These are phyloP conservation scores for Xyliphius kryptos DNA, from an alignment of 2,113 vertebrate species.

Conservation along the genomic window DNA sequence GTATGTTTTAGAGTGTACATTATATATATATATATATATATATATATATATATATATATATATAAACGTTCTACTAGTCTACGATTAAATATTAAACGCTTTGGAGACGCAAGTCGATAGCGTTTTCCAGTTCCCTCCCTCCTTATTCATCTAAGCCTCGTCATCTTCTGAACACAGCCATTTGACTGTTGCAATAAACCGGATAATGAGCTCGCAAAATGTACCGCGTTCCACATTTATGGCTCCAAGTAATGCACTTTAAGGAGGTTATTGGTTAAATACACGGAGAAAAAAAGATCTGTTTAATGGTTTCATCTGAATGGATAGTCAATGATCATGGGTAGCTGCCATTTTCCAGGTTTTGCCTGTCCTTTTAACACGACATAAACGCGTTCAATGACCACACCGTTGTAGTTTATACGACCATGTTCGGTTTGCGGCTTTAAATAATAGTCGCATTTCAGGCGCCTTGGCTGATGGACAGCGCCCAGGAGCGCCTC, in stretches of 20 bases:
- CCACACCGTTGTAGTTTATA: background rate
- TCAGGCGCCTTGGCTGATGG: constrained; percentile 72
- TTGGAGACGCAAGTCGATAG: too few relatives aligned
- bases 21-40: too few relatives aligned
- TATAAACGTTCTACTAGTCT: too few relatives aligned
- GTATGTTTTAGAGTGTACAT: too few relatives aligned
- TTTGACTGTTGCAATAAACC: too few relatives aligned
- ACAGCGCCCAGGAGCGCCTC: constrained; percentile 73
- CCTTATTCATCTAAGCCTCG: too few relatives aligned
- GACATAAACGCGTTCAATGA: too few relatives aligned
- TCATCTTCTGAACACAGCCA: too few relatives aligned
- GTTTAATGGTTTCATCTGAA: background rate
- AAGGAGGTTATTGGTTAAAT: background rate
- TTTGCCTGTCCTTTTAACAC: too few relatives aligned
- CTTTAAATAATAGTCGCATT: constrained; percentile 43
- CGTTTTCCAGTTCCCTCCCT: too few relatives aligned
- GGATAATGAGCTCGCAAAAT: background rate
- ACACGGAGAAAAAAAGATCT: background rate
- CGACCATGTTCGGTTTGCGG: background rate
- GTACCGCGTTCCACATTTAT: background rate
- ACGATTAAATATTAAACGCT: too few relatives aligned
- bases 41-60: too few relatives aligned
- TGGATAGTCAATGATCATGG: constrained; percentile 22
- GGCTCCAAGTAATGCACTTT: background rate
- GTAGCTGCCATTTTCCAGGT: constrained; percentile 39